These are phyloP conservation scores for Micromussa lordhowensis DNA, from an alignment of 92 coral and sea anemone genomes.

Conservation along the genomic window DNA sequence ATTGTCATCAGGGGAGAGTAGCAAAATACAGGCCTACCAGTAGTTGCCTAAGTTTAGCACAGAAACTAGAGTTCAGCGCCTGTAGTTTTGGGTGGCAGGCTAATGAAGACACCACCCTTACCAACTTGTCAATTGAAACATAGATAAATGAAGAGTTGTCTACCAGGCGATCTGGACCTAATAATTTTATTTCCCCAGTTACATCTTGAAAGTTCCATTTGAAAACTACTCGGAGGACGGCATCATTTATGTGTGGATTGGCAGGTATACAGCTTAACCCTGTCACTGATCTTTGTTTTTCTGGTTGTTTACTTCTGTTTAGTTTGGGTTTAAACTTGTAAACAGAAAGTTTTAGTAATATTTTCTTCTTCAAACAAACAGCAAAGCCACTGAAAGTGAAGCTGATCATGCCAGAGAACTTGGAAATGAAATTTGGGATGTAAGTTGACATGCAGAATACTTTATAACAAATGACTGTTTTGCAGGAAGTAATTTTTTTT, in stretches of 20 bases:
- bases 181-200: conserved; percentile 47
- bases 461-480: neutral
- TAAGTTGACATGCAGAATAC: conserved; percentile 48
- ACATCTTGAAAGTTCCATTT: conserved; percentile 98
- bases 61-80: no score
- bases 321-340: neutral
- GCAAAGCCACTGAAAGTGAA: conserved; percentile 88
- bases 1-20: no score
- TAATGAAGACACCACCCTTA: no score
- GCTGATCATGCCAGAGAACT: conserved; percentile 95
- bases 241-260: conserved; percentile 97
- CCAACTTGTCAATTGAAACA: no score
- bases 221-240: conserved; percentile 98
- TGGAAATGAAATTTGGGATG: conserved; percentile 99
- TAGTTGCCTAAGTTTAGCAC: no score
- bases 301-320: neutral
- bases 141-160: neutral
- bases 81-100: no score
- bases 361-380: conserved; percentile 27
- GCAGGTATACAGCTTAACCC: conserved; percentile 70
- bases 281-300: neutral
- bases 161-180: neutral
- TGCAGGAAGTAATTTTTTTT: neutral
- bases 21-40: no score
- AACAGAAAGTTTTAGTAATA: neutral